phyloP scores from a whole-genome alignment of 2,797 vertebrate genomes.

The Lepus townsendii region DNA sequence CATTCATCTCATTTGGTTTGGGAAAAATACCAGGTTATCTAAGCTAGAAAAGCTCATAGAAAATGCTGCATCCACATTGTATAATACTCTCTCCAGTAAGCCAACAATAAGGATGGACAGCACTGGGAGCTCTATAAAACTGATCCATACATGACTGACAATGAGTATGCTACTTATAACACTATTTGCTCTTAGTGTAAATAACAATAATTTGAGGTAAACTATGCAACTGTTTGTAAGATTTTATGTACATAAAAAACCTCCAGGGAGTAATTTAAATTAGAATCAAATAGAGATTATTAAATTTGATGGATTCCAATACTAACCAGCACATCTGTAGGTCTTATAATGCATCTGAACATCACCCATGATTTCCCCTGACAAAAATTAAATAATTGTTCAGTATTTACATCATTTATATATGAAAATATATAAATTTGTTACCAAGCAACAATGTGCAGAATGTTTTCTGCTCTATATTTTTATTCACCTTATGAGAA shows the following conservation, averaged over 20 bases:
- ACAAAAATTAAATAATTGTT: neutral
- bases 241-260: neutral
- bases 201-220: neutral
- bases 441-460: neutral
- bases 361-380: neutral
- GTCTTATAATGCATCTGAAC: neutral
- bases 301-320: neutral
- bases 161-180: neutral
- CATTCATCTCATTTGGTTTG: neutral
- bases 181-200: neutral
- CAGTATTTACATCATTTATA: neutral
- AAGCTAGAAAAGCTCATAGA: neutral
- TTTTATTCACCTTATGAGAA: neutral
- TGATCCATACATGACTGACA: fast-evolving
- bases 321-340: neutral
- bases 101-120: neutral
- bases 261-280: neutral
- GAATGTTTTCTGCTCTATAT: neutral
- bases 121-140: neutral
- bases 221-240: neutral
- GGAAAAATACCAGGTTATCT: neutral
- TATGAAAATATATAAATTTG: no score
- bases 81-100: neutral
- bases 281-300: neutral
- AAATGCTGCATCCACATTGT: no score